phyloP scores from a whole-genome alignment of 2,797 vertebrate species.

The Mionectes olivaceus region DNA sequence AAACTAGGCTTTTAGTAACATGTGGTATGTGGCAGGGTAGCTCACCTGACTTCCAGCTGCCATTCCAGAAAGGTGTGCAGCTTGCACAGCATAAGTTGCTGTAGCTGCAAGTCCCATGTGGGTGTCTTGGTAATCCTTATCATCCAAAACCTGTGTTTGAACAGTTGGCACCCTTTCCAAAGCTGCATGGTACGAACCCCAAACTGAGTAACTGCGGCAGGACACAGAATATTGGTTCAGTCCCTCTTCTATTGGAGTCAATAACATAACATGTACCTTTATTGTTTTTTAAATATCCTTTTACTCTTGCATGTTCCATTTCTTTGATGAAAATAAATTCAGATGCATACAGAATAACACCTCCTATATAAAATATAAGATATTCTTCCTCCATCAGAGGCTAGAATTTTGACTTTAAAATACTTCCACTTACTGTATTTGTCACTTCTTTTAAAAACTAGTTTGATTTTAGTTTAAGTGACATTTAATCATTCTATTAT shows the following conservation, averaged over 20 bases:
- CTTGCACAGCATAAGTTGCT: fast-evolving
- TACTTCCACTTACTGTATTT: not conserved
- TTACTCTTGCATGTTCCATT: not conserved
- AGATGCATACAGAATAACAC: not conserved
- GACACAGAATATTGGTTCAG: not conserved
- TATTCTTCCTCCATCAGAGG: not conserved
- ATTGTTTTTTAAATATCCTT: not conserved
- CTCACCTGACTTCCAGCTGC: not conserved
- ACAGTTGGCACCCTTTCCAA: not conserved
- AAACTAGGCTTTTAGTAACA: not conserved
- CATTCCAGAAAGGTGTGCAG: not conserved
- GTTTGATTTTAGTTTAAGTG: constrained; percentile 30
- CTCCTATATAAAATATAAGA: not conserved
- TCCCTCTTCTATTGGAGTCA: not conserved
- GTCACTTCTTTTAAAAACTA: constrained; percentile 2
- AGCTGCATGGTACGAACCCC: not conserved
- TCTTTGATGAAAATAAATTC: not conserved
- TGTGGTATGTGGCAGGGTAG: fast-evolving
- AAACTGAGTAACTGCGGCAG: not conserved
- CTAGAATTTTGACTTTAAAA: not conserved
- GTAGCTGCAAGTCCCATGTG: not conserved
- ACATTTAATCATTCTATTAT: constrained; percentile 3
- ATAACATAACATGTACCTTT: fast-evolving
- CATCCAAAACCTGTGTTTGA: not conserved
- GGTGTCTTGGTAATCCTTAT: not conserved